phyloP scores from a whole-genome alignment of 1,140 invertebrate genomes.

The Megalonaias nervosa region DNA sequence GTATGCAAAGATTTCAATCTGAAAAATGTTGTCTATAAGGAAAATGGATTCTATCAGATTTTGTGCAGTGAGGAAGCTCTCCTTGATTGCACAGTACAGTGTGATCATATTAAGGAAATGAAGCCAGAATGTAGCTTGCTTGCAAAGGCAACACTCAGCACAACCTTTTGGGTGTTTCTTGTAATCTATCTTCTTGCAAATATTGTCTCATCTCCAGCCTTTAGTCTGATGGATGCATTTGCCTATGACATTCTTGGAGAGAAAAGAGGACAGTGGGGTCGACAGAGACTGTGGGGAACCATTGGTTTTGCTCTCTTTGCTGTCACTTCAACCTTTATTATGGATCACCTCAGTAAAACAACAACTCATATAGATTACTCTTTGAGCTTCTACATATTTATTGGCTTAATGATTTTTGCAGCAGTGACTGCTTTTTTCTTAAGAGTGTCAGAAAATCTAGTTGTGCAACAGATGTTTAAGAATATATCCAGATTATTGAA shows the following conservation, averaged over 20 bases:
- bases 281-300: slow-evolving; percentile 52
- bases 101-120: slow-evolving; percentile 23
- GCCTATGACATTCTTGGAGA: slow-evolving; percentile 49
- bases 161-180: slow-evolving; percentile 47
- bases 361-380: slow-evolving; percentile 42
- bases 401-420: slow-evolving; percentile 40
- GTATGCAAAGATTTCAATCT: slow-evolving; percentile 54
- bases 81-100: slow-evolving; percentile 47
- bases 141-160: slow-evolving; percentile 16
- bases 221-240: slow-evolving; percentile 51
- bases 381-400: slow-evolving; percentile 58
- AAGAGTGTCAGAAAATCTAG: slow-evolving; percentile 40
- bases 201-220: slow-evolving; percentile 42
- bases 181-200: slow-evolving; percentile 44
- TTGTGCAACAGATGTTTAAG: slow-evolving; percentile 44
- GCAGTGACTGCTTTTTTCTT: slow-evolving; percentile 46
- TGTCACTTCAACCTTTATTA: slow-evolving; percentile 56
- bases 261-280: slow-evolving; percentile 37
- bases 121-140: slow-evolving; percentile 5
- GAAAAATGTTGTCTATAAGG: slow-evolving; percentile 42
- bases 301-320: slow-evolving; percentile 51
- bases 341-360: slow-evolving; percentile 44
- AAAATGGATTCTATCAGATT: slow-evolving; percentile 48
- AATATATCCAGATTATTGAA: slow-evolving; percentile 44
- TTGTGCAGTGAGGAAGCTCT: slow-evolving; percentile 46